phyloP scores from a whole-genome alignment of 2,888 invertebrate genomes.

The Amitus sp. region DNA sequence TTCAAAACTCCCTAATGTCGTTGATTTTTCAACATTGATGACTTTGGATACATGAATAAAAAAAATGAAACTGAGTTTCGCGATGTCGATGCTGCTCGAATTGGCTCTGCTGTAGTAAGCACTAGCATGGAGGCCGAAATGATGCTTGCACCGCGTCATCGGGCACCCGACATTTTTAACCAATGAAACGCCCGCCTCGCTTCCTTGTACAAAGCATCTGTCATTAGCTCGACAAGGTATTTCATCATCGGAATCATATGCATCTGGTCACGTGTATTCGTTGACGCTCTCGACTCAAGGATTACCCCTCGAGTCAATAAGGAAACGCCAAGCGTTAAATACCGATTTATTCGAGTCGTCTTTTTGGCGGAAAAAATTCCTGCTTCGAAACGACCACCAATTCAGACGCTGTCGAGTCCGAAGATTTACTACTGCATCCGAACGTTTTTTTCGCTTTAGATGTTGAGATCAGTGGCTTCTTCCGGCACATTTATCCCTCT shows the following conservation, averaged over 20 bases:
- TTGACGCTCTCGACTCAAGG: constrained; percentile 24
- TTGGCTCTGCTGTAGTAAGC: constrained; percentile 6
- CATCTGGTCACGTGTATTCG: constrained; percentile 25
- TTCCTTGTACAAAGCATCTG: constrained; percentile 35
- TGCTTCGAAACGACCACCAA: no score
- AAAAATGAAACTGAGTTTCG: background rate
- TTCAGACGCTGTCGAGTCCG: background rate
- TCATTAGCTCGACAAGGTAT: constrained; percentile 33
- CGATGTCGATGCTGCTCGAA: constrained; percentile 3
- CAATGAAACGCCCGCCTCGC: constrained; percentile 25
- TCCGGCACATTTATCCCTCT: constrained; percentile 11
- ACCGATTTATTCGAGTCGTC: no score
- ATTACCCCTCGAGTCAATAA: constrained; percentile 25
- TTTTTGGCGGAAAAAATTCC: no score
- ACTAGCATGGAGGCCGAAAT: constrained; percentile 32
- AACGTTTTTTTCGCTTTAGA: constrained; percentile 38
- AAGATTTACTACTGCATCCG: constrained; percentile 5
- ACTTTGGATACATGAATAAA: no score
- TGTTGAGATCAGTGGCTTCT: constrained; percentile 17
- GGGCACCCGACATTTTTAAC: constrained; percentile 18
- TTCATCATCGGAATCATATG: constrained; percentile 34
- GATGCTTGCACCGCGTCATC: constrained; percentile 8
- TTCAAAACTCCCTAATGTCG: no score
- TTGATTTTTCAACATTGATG: no score
- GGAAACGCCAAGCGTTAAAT: constrained; percentile 17